Base-by-base conservation (phyloP, 2,888 invertebrate genomes). In the Nymphalis polychloros region DNA sequence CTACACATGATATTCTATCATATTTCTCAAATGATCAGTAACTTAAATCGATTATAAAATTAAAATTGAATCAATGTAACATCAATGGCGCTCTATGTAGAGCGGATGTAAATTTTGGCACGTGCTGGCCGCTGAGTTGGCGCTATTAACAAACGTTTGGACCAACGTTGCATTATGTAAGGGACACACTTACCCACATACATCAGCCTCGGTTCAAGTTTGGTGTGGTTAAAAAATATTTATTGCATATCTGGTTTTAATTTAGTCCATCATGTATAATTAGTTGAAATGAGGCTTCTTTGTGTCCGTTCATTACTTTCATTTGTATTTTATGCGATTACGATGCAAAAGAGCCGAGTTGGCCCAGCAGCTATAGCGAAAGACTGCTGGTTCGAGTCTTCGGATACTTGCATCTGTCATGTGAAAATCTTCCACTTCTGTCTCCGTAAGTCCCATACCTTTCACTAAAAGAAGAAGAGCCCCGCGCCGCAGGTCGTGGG, bases 101-200 rank as follows among this genome's bases (percentile, higher is more conserved):
- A 67, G 47, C 70, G 64, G 70, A 67, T 67, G 59, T 64, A 20
- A 19, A 23, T 46, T 55, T 62, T 63, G 50, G 55, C 13, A 67
- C 35, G 57, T 57, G 57, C 19, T 63, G 68, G 68, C 35, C 27
- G 69, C 70, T 70, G 65, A 62, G 64, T 71, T 69, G 72, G 70
- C 66, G 49, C 16, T 59, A 67, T 68, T 71, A 69, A 67, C 72
- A 73, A 74, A 73, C 70, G 65, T 72, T 66, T 67, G 70, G 60
- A 61, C 66, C 70, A 70, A 64, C 69, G 73, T 72, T 67, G 64
- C 50, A 61, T 81, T 81, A 79, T 69, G 75, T 79, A 80, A 81
- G 63, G 67, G 70, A 63, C 80, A 76, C 69, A 75, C 71, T 80
- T 77, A 73, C 79, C 78, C 69, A 70, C 75, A 75, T 78, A 73